Evolutionary conservation across 2,888 invertebrate species (phyloP).

Genomic region (Acleris laterana): DNA sequence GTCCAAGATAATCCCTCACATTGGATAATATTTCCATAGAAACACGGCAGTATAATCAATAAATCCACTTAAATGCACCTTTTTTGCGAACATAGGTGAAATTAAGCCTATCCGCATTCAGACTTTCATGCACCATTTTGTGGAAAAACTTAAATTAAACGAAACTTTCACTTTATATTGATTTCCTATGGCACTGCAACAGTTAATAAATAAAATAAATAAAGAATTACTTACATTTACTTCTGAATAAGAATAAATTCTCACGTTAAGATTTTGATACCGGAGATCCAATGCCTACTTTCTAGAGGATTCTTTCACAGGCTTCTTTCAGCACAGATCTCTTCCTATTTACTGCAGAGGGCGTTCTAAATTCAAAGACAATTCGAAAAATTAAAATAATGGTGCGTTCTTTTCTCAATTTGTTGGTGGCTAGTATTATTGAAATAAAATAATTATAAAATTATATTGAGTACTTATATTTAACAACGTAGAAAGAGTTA

Average conservation of each 20-base stretch:
- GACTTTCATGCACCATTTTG: conserved; percentile 58
- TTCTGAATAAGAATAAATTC: conserved; percentile 77
- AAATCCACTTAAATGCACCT: conserved; percentile 60
- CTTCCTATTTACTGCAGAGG: conserved; percentile 67
- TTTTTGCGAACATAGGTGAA: conserved; percentile 56
- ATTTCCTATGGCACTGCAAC: conserved; percentile 38
- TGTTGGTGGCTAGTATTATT: conserved; percentile 47
- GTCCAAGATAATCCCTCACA: conserved; percentile 49
- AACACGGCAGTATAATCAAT: conserved; percentile 75
- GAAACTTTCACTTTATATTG: conserved; percentile 47
- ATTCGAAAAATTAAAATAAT: conserved; percentile 61
- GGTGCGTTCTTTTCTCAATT: conserved; percentile 41
- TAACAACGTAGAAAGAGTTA: no score
- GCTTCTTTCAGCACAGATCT: conserved; percentile 79
- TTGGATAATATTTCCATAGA: conserved; percentile 69
- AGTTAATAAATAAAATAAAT: conserved; percentile 46
- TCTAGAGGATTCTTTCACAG: conserved; percentile 83
- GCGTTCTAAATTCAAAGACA: conserved; percentile 77
- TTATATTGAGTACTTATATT: neutral
- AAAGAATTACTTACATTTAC: conserved; percentile 76
- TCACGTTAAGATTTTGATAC: conserved; percentile 84
- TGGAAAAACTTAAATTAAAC: conserved; percentile 44
- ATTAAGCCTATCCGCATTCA: conserved; percentile 53
- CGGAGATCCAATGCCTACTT: conserved; percentile 82
- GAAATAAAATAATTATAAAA: neutral